A percentile compares a stretch with the other conserved stretches of the same genome.
These are phyloP conservation scores for Hemibagrus wyckioides DNA, from an alignment of 2,113 vertebrate species.

Conservation along the genomic window DNA sequence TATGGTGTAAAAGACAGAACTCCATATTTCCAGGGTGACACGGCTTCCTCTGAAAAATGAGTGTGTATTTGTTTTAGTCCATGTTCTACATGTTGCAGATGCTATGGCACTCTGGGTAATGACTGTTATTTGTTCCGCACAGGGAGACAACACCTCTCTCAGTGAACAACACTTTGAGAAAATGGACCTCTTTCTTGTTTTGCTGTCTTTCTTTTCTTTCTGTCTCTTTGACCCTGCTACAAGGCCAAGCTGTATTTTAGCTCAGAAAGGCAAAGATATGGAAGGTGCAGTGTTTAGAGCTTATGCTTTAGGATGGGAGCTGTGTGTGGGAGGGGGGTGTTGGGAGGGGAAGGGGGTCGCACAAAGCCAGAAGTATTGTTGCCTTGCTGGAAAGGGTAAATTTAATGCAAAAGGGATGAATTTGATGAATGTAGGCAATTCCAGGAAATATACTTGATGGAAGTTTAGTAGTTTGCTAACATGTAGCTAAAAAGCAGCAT, in stretches of 20 bases:
- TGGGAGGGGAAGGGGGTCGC: not conserved
- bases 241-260: slow-evolving; percentile 69
- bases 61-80: slow-evolving; percentile 54
- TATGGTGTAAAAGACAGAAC: slow-evolving; percentile 14
- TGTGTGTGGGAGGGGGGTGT: not conserved
- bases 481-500: not conserved
- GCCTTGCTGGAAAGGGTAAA: not conserved
- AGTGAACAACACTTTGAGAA: slow-evolving; percentile 76
- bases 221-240: slow-evolving; percentile 67
- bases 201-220: slow-evolving; percentile 44
- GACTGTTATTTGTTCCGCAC: slow-evolving; percentile 71
- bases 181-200: slow-evolving; percentile 69
- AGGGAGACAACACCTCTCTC: slow-evolving; percentile 69
- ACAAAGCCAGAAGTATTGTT: not conserved
- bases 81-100: slow-evolving; percentile 57
- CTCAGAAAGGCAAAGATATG: slow-evolving; percentile 39
- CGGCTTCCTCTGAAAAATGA: slow-evolving; percentile 40
- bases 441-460: not conserved
- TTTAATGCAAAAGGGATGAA: not conserved
- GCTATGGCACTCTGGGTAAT: slow-evolving; percentile 69
- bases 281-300: slow-evolving; percentile 27
- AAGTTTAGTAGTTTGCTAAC: not conserved
- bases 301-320: not conserved
- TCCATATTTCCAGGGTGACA: slow-evolving; percentile 13
- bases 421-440: not conserved